Conservation (phyloP, 2,797 vertebrate genomes). For the Bovichtus variegatus region DNA sequence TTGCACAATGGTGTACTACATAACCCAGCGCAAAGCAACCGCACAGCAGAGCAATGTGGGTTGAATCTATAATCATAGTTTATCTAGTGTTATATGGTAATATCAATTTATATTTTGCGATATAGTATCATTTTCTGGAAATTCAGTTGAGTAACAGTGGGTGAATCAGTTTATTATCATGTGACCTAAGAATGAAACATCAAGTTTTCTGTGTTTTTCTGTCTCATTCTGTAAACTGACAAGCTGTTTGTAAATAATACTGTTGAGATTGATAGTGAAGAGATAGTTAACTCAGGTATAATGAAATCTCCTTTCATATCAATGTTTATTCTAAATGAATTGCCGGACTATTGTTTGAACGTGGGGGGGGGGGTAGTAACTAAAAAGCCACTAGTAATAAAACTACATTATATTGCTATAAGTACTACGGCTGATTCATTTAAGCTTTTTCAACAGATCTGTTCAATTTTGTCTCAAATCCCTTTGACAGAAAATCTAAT, state of each 20-base stretch:
- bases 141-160: not conserved
- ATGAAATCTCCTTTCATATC: not conserved
- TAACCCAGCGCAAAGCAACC: too few relatives aligned
- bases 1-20: not conserved
- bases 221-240: not conserved
- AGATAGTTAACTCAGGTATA: not conserved
- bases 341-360: not conserved
- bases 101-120: not conserved
- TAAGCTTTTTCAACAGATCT: not conserved
- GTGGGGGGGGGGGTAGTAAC: too few relatives aligned
- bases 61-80: not conserved
- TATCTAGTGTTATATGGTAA: not conserved
- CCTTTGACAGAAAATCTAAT: not conserved
- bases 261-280: not conserved
- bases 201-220: not conserved
- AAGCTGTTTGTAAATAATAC: not conserved
- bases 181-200: not conserved
- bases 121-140: not conserved
- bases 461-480: not conserved
- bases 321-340: not conserved
- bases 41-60: not conserved
- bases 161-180: not conserved
- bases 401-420: not conserved
- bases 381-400: not conserved
- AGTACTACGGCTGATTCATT: not conserved